These are phyloP conservation scores for Siderastrea radians DNA, from an alignment of 92 coral and sea anemone genomes.

Conservation along the genomic window DNA sequence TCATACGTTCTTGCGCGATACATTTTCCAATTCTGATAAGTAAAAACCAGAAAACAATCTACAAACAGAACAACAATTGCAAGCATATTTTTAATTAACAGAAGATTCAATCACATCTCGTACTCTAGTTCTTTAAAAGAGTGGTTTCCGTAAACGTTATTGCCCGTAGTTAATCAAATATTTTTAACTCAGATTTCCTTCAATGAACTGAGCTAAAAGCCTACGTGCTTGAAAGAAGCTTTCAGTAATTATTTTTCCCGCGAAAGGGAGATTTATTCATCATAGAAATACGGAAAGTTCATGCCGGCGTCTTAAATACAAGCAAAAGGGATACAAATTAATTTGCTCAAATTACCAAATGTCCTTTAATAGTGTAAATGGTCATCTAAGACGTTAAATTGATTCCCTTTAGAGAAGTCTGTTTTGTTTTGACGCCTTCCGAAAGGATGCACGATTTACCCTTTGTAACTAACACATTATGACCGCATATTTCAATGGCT, in stretches of 20 bases:
- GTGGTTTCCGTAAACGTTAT: conserved; percentile 15
- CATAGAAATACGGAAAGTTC: conserved; percentile 4
- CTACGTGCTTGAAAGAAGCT: conserved; percentile 17
- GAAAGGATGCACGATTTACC: conserved; percentile 37
- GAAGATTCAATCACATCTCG: too few species aligned
- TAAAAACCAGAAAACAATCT: too few species aligned
- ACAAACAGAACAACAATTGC: too few species aligned
- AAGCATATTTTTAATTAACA: too few species aligned
- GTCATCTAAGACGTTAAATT: conserved; percentile 73
- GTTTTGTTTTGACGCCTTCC: conserved; percentile 39
- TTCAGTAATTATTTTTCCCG: conserved; percentile 32
- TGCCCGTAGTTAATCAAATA: conserved; percentile 14
- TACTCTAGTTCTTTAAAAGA: not conserved
- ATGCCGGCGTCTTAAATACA: conserved; percentile 18
- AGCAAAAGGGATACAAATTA: conserved; percentile 62
- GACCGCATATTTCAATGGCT: conserved; percentile 23
- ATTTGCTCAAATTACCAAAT: conserved; percentile 73
- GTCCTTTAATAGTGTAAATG: conserved; percentile 81
- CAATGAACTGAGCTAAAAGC: conserved; percentile 40
- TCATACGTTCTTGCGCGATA: too few species aligned
- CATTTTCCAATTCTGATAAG: too few species aligned
- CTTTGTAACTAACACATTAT: conserved; percentile 22
- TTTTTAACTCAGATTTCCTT: conserved; percentile 27
- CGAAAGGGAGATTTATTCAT: conserved; percentile 16
- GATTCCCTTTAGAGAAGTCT: conserved; percentile 49